Base-by-base conservation (phyloP, 2,888 invertebrate species). In the Epirrhoe tristata region DNA sequence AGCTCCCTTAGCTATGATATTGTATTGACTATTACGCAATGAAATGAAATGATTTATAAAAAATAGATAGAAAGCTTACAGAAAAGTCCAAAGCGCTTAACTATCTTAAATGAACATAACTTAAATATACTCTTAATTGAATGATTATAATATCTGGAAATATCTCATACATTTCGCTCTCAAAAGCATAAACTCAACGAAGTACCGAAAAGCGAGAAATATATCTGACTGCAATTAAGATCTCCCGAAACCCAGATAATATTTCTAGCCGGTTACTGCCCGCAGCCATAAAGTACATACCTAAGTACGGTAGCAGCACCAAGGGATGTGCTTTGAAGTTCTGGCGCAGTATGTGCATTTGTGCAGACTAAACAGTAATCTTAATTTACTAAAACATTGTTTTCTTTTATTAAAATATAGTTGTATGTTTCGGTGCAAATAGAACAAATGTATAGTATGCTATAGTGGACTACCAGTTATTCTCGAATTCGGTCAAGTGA, bases 141-240 rank as follows among this genome's bases (percentile, higher is more conserved):
- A 4, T 0, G 10, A 12, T 12, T 3, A n/a, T n/a, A 43, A 43
- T 12, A 12, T 43, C 8, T 12, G 12, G 10, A 43, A 43, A 12
- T 43, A 12, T 43, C 39, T 43, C 39, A 12, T 12, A 12, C 39
- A 12, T 12, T 43, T 10, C 39, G 4, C 24, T 12, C 8, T 43
- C 39, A 12, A 12, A 10, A 12, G 4, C 36, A 54, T 50, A 50
- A 52, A 32, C 31, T 48, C 6, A 65, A 31, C 36, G 4, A 31
- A 55, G 39, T 10, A 50, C 50, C 24, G 34, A 58, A 67, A 63
- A 64, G 64, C 58, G 61, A 71, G 63, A 67, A 54, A 65, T 71
- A 73, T 69, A 24, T 70, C 61, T 62, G 61, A 8, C 70, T 70
- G 70, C 67, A 70, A 74, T 74, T 70, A 74, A 63, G 66, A 60